A percentile compares a stretch with the other conserved stretches of the same genome.
Conservation (phyloP, 2,888 invertebrate species). For the Sepiola atlantica region DNA sequence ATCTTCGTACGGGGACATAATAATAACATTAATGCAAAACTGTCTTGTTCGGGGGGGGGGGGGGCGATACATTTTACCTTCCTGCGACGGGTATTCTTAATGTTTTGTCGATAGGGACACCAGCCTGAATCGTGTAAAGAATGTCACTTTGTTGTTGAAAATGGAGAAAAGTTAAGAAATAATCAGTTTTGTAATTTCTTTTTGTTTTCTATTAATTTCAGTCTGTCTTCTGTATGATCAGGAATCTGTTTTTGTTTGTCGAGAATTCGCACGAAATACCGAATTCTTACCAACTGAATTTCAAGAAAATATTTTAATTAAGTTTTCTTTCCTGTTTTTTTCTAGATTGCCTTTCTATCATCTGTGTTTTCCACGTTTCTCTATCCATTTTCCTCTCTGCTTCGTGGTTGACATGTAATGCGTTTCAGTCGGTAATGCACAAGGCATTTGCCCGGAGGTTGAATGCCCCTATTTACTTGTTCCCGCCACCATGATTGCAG, state of each 20-base stretch:
- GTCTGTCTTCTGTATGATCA: not conserved
- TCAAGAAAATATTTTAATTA: constrained; percentile 16
- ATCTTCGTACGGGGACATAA: no score
- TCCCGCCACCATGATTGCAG: no score
- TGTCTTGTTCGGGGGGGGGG: no score
- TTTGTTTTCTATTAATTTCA: no score
- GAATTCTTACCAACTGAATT: not conserved
- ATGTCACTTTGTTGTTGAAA: not conserved
- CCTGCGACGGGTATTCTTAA: no score
- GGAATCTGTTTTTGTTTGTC: not conserved
- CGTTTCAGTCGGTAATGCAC: not conserved
- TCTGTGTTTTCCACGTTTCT: not conserved
- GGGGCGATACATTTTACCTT: no score
- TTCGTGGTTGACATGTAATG: not conserved
- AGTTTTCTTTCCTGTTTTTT: not conserved
- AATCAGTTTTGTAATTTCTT: not conserved
- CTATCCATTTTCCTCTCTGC: not conserved
- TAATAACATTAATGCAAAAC: no score
- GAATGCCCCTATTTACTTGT: no score
- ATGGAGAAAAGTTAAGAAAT: not conserved
- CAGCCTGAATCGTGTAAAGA: not conserved
- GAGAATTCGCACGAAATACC: not conserved
- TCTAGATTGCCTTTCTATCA: not conserved
- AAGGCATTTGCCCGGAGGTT: not conserved
- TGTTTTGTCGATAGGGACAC: no score